Conservation (phyloP, 2,797 vertebrate species). For the Limnodromus scolopaceus region DNA sequence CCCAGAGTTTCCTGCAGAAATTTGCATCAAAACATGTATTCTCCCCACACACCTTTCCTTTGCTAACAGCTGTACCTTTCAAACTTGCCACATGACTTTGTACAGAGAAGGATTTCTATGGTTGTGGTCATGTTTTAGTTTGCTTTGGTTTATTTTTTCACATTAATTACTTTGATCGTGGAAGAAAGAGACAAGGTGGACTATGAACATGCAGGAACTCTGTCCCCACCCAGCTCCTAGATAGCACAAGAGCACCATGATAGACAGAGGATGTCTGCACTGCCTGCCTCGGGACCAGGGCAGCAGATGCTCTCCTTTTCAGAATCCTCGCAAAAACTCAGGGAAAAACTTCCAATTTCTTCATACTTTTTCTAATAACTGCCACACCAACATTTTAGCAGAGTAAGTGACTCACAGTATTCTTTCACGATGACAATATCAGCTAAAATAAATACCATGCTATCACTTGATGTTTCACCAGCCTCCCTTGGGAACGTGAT, state of each 20-base stretch:
- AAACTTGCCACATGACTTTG: not conserved
- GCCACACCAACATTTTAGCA: not conserved
- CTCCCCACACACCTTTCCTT: not conserved
- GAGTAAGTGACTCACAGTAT: not conserved
- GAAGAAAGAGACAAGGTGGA: not conserved
- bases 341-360: not conserved
- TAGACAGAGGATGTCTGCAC: not conserved
- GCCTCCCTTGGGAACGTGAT: not conserved
- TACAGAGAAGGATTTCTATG: not conserved
- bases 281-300: not conserved
- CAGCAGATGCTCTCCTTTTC: not conserved
- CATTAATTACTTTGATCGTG: not conserved
- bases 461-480: not conserved
- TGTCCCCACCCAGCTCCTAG: fast-evolving
- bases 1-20: not conserved
- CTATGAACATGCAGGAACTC: not conserved
- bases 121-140: not conserved
- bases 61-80: not conserved
- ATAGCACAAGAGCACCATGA: not conserved
- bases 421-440: not conserved
- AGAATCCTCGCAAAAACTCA: not conserved
- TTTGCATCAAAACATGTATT: not conserved
- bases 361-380: not conserved
- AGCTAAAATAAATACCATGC: not conserved
- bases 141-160: not conserved